Evolutionary conservation across 2,888 invertebrate species (phyloP), one percentile per base, ranked within the genome.

Genomic region (Leucophenga montana): DNA sequence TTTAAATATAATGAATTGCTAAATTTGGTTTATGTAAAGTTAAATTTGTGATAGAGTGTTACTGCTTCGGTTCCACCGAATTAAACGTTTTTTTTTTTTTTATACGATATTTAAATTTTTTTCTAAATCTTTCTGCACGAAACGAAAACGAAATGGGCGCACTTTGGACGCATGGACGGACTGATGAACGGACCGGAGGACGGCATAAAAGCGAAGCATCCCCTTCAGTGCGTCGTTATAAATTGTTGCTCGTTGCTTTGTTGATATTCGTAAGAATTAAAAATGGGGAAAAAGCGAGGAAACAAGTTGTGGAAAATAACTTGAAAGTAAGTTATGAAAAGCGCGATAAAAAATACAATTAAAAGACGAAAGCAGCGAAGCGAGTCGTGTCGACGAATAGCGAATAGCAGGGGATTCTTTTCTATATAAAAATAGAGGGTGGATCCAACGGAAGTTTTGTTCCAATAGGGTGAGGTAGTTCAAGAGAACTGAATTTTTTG

Each of bases 241-340:
- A 69, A 69, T 69, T 69, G 65, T 69, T 56, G 62, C 56, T 66
- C 69, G 69, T 61, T 67, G 67, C 69, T 69, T 57, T 65, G 33
- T 33, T 61, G 61, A 39, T 61, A 61, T 61, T 33, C 61, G 39
- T 39, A 39, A 39, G 20, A 39, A 39, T 39, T 39, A 61, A 61
- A 61, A 61, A 61, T 9, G 61, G 11, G 16, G 16, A 22, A 56
- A 56, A 56, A 56, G 22, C 20, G 18, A 56, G 9, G 22, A 53
- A 57, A 20, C 13, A 57, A 31, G n/a, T 31, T 31, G 31, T n/a
- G 16, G 31, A 22, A 57, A 27, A 31, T 57, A 57, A 57, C 57
- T 57, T 57, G 31, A 57, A 57, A 57, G 57, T 57, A 57, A 57
- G 57, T 57, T 57, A 57, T 57, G 57, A 31, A 57, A 57, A 57